Base-by-base conservation (phyloP, 2,113 vertebrate species). In the Pseudolaguvia tuberculata region DNA sequence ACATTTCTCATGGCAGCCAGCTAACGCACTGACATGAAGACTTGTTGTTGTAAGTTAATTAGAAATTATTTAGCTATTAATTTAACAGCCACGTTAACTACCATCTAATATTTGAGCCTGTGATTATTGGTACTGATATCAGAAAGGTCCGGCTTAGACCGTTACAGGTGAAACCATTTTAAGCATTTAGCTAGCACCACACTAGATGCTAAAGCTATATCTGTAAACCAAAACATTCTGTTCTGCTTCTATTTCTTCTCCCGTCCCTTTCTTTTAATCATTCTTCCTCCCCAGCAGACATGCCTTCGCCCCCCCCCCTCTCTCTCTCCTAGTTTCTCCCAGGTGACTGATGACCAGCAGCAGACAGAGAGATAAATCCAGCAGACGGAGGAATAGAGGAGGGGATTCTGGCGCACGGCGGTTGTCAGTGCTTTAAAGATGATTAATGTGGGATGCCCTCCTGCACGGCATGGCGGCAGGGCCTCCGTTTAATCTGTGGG, bases 351-450 rank as follows among this genome's bases (percentile, higher is more conserved):
- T 94, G 84, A 83, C 72, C 80, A 90, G 85, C 87, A 89, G 88
- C 83, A 85, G 89, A 87, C 76, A 81, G 89, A 84, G 88, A 93
- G 92, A 96, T 94, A 93, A 93, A 94, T 94, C 89, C 91, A 63
- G 80, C 18, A 59, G 69, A 78, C 75, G 35, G 72, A 81, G 83
- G 77, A 48, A 61, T 75, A 35, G 63, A 80, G 80, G 42, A 78
- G 76, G 84, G 56, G 86, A 72, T 72, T 85, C 79, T 78, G 79
- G 75, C 81, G 85, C 85, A 85, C 82, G 59, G 57, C 75, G 91
- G 92, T 93, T 99, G 97, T 97, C 97, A 97, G 91, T 87, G 86
- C 93, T 87, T 90, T 98, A 99, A 99, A 97, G 94, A 98, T 99
- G 97, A 99, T 98, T 96, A 96, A 98, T 98, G 95, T 91, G 87